These are phyloP conservation scores for Elysia crispata DNA, from an alignment of 2,888 invertebrate species.

Conservation along the genomic window DNA sequence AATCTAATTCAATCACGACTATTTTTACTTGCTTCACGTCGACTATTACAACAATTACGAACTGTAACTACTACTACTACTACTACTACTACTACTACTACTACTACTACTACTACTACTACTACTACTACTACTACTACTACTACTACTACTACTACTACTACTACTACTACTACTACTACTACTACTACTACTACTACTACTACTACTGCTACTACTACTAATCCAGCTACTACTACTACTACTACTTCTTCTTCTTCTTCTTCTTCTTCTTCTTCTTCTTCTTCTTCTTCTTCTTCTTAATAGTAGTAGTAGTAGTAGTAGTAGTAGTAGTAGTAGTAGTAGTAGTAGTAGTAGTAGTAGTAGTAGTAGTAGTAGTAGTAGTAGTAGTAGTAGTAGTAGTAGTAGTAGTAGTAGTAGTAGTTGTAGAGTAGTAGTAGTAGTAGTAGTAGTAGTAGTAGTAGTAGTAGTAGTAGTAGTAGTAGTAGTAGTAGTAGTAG, in stretches of 20 bases:
- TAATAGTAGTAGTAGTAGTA: neutral
- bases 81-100: constrained; percentile 16
- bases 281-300: no score
- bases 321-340: neutral
- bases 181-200: constrained; percentile 17
- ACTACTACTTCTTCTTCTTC: no score
- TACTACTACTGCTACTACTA: constrained; percentile 15
- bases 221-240: no score
- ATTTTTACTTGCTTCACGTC: no score
- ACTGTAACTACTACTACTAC: no score
- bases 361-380: constrained; percentile 9
- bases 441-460: constrained; percentile 9
- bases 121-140: constrained; percentile 19
- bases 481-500: constrained; percentile 9
- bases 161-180: constrained; percentile 19
- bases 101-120: constrained; percentile 19
- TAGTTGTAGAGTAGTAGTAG: no score
- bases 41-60: no score
- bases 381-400: constrained; percentile 9
- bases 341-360: constrained; percentile 1
- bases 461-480: constrained; percentile 9
- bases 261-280: no score
- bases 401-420: constrained; percentile 9
- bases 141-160: constrained; percentile 19
- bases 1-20: no score